Evolutionary conservation across 1,140 invertebrate species (phyloP).

Genomic region (Andrena cerasifolii): DNA sequence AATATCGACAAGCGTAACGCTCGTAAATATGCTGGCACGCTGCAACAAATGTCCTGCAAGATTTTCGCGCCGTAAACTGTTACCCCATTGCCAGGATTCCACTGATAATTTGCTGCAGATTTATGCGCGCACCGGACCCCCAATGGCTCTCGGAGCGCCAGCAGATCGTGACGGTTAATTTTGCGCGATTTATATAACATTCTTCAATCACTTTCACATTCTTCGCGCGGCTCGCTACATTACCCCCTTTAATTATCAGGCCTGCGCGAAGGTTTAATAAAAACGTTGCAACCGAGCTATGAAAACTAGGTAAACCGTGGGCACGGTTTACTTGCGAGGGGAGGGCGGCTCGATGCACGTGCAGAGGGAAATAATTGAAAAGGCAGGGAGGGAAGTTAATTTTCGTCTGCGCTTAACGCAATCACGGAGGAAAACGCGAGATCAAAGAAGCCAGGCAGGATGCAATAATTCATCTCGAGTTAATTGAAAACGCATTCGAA

Average conservation of each 20-base stretch:
- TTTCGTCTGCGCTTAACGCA: no score
- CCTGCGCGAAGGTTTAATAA: not conserved
- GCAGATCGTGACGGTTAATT: not conserved
- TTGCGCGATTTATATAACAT: not conserved
- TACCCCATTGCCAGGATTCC: not conserved
- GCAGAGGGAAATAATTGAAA: no score
- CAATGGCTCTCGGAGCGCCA: not conserved
- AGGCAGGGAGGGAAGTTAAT: no score
- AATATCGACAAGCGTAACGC: no score
- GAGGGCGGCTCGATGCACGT: no score
- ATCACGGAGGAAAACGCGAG: not conserved
- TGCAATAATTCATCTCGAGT: no score
- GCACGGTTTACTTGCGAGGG: no score
- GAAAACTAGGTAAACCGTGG: not conserved
- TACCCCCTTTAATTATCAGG: constrained; percentile 3
- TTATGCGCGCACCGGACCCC: not conserved
- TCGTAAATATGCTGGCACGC: no score
- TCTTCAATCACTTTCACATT: constrained; percentile 13
- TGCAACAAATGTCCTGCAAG: no score
- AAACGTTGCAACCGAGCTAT: not conserved
- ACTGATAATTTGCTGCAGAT: not conserved
- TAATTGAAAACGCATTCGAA: no score
- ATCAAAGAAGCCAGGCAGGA: not conserved
- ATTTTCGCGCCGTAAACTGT: no score
- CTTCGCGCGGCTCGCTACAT: not conserved